phyloP scores from a whole-genome alignment of 2,113 vertebrate genomes.

The Tricholaema leucomelas region DNA sequence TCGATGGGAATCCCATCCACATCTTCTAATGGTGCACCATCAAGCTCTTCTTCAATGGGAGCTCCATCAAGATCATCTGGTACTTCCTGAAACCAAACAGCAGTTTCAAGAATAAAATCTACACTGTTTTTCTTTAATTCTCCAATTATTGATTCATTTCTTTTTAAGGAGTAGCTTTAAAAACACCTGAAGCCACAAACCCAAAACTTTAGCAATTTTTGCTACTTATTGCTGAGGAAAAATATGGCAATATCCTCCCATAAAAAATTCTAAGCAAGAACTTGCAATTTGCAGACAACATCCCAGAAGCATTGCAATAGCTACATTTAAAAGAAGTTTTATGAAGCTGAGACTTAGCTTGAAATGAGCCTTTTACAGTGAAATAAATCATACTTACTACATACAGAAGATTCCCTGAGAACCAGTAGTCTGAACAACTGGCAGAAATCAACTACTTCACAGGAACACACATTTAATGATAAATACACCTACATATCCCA shows the following conservation, averaged over 20 bases:
- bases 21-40: constrained; percentile 89
- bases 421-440: background rate
- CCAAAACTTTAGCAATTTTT: background rate
- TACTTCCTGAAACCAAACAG: constrained; percentile 69
- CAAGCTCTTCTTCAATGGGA: constrained; percentile 92
- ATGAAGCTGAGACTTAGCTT: background rate
- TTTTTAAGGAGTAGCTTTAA: background rate
- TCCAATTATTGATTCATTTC: background rate
- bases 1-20: constrained; percentile 95
- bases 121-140: background rate
- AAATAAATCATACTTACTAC: background rate
- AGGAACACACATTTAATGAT: background rate
- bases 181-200: background rate
- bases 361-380: background rate
- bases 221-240: background rate
- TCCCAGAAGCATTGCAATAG: background rate
- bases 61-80: constrained; percentile 94
- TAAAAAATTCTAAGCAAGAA: background rate
- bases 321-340: background rate
- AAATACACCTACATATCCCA: background rate
- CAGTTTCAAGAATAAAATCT: background rate
- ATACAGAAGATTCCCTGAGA: background rate
- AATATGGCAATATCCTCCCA: background rate
- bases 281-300: background rate
- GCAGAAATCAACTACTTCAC: background rate